A percentile compares a stretch with the other conserved stretches of the same genome.
Conservation (phyloP, 1,140 invertebrate genomes). For the Bombus fervidus region DNA sequence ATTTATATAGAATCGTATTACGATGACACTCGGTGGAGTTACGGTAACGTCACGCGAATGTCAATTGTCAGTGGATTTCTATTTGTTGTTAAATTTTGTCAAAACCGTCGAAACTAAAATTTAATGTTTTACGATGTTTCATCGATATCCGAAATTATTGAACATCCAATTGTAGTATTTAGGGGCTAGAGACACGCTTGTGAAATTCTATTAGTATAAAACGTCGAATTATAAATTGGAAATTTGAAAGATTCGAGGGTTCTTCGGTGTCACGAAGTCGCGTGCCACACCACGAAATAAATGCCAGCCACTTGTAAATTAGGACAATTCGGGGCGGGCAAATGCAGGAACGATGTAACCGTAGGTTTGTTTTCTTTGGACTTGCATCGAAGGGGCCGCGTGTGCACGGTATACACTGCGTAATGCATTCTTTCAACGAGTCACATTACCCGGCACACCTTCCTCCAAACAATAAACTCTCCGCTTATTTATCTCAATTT, state of each 20-base stretch:
- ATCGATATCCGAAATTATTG: too few species aligned
- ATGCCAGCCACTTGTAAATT: conserved; percentile 42
- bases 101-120: too few species aligned
- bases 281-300: neutral
- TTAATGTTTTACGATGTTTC: too few species aligned
- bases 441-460: conserved; percentile 2
- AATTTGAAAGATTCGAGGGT: neutral
- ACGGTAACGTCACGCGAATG: too few species aligned
- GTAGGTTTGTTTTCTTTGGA: conserved; percentile 47
- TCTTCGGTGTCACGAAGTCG: neutral
- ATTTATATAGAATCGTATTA: too few species aligned
- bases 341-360: conserved; percentile 38
- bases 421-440: conserved; percentile 45
- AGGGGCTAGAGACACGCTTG: too few species aligned
- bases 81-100: too few species aligned
- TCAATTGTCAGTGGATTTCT: too few species aligned
- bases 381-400: neutral
- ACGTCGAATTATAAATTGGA: neutral
- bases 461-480: conserved; percentile 19
- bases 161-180: too few species aligned
- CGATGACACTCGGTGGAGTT: too few species aligned
- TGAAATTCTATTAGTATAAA: too few species aligned
- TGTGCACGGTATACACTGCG: conserved; percentile 3
- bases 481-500: neutral
- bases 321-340: conserved; percentile 28